Percentiles rank a stretch among this genome's conserved stretches.
Conservation (phyloP, 1,140 invertebrate species). For the Diachasma alloeum region DNA sequence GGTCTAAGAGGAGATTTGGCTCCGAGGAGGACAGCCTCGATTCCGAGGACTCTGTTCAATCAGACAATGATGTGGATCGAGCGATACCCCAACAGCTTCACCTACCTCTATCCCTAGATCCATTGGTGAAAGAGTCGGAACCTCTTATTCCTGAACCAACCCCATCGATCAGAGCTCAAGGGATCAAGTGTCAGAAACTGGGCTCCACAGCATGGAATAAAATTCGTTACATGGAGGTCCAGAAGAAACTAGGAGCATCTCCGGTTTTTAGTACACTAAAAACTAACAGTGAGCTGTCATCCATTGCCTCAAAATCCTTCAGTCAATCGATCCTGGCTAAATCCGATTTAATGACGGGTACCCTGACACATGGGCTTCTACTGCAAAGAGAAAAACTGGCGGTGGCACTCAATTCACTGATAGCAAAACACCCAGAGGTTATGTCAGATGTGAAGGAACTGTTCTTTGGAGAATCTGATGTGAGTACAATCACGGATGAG, state of each 20-base stretch:
- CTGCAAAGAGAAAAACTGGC: not conserved
- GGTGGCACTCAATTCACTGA: not conserved
- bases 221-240: constrained; percentile 37
- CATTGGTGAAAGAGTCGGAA: constrained; percentile 35
- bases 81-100: not conserved
- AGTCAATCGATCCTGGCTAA: not conserved
- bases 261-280: constrained; percentile 35
- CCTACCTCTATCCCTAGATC: not conserved
- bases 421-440: constrained; percentile 13
- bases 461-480: constrained; percentile 16
- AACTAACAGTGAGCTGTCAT: constrained; percentile 14
- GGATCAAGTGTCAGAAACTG: constrained; percentile 33
- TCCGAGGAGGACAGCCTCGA: too few relatives aligned
- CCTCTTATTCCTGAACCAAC: constrained; percentile 31
- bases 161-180: constrained; percentile 32
- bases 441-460: constrained; percentile 3
- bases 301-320: not conserved
- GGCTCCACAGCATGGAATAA: constrained; percentile 36
- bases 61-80: too few relatives aligned
- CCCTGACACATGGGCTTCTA: constrained; percentile 19
- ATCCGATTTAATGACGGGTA: constrained; percentile 15
- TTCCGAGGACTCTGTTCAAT: too few relatives aligned
- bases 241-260: constrained; percentile 40
- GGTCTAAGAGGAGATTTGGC: not conserved
- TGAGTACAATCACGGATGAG: constrained; percentile 20